A percentile compares a stretch with the other conserved stretches of the same genome.
Evolutionary conservation across 2,888 invertebrate genomes (phyloP).

Genomic region (Scotopteryx bipunctaria): DNA sequence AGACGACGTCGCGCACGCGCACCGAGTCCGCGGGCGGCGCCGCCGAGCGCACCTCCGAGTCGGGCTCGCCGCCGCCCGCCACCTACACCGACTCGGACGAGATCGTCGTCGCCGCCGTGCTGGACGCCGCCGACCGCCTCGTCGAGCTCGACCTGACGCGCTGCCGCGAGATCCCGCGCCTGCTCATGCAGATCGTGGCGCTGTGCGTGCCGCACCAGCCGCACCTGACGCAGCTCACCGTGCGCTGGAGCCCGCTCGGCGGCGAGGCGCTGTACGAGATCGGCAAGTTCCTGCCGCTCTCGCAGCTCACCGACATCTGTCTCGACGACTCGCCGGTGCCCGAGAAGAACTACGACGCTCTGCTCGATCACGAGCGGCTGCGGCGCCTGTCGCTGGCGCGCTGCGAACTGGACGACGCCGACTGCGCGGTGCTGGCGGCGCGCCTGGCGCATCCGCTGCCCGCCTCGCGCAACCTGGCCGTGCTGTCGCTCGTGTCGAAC

Average conservation of each 20-base stretch:
- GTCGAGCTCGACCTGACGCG: constrained; percentile 36
- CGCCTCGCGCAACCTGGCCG: constrained; percentile 27
- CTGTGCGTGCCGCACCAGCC: constrained; percentile 40
- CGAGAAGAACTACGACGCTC: constrained; percentile 34
- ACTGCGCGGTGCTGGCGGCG: constrained; percentile 33
- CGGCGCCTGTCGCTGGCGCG: constrained; percentile 41
- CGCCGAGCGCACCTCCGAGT: constrained; percentile 1
- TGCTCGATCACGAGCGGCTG: constrained; percentile 36
- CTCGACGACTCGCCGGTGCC: constrained; percentile 44
- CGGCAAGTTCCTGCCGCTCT: constrained; percentile 24
- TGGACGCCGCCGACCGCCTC: constrained; percentile 27
- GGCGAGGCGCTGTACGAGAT: constrained; percentile 37
- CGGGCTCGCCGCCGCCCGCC: neutral
- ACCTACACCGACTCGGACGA: neutral
- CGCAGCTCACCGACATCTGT: constrained; percentile 42
- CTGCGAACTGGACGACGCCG: constrained; percentile 41
- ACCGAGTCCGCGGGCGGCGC: neutral
- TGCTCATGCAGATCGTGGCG: constrained; percentile 41
- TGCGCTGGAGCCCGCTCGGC: constrained; percentile 32
- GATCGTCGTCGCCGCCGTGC: constrained; percentile 6
- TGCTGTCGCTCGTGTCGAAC: constrained; percentile 38
- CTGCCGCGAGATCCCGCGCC: constrained; percentile 31
- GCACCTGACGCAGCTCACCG: constrained; percentile 31
- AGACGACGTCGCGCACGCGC: too few species aligned
- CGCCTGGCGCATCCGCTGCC: constrained; percentile 38